A percentile compares a stretch with the other conserved stretches of the same genome.
These are phyloP conservation scores for Neogale vison DNA, from an alignment of 2,113 vertebrate genomes.

Conservation along the genomic window DNA sequence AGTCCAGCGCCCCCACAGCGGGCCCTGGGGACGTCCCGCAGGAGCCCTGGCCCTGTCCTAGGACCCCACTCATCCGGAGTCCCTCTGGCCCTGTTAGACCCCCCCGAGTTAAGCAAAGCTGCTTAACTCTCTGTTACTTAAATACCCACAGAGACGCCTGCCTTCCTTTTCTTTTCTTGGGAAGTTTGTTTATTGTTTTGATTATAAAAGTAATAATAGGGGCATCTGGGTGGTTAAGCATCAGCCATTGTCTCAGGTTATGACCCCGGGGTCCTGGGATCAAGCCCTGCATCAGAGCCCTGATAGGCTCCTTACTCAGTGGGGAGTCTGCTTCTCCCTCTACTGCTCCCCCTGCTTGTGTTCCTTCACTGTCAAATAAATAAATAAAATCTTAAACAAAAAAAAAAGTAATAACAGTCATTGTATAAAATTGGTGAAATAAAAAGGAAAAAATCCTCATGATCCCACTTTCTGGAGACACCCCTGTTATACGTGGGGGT, in stretches of 20 bases:
- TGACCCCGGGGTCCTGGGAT: too few relatives aligned
- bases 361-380: too few relatives aligned
- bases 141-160: neutral
- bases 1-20: neutral
- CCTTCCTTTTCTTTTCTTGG: neutral
- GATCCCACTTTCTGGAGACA: neutral
- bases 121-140: neutral
- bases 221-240: too few relatives aligned
- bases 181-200: neutral
- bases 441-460: neutral
- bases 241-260: too few relatives aligned
- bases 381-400: too few relatives aligned
- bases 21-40: rapidly evolving
- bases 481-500: rapidly evolving
- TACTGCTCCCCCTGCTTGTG: too few relatives aligned
- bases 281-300: too few relatives aligned
- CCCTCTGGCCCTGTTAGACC: neutral
- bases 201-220: neutral
- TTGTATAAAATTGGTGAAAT: neutral
- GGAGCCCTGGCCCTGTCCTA: neutral
- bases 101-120: neutral
- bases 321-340: too few relatives aligned
- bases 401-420: neutral
- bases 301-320: too few relatives aligned
- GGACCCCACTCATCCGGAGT: neutral